Evolutionary conservation across 2,888 invertebrate genomes (phyloP), one percentile per base, ranked within the genome.

Genomic region (Drosophila phalerata): DNA sequence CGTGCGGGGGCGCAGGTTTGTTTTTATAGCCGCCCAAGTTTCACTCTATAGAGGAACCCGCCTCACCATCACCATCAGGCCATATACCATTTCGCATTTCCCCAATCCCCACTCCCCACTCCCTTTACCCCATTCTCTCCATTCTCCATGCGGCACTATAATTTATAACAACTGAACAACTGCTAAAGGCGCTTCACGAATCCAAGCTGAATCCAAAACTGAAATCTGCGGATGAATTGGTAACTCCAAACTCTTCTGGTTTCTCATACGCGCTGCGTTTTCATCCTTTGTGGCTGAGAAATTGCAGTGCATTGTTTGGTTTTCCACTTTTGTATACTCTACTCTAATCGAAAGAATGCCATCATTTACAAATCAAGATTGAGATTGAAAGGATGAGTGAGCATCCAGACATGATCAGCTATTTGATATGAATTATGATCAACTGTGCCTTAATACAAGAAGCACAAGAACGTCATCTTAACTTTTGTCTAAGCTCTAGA

Each of bases 121-220:
- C 34, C 45, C n/a, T n/a, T n/a, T n/a, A n/a, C n/a, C n/a, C 52
- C 32, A 77, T 67, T 57, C 84, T 57, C 84, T 69, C 72, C 79
- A 85, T 80, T 70, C 78, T 65, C 82, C 78, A 82, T 85, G 81
- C 85, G 85, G 90, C 90, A 89, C 88, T 88, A 89, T 88, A 88
- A 88, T 88, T 88, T 88, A 88, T 90, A 88, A 90, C 87, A 83
- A 86, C 83, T 83, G 86, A 73, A 72, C 70, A 74, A 73, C 74
- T 69, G 80, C 88, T 90, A 69, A 85, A 90, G 89, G 89, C 90
- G 84, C 86, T 89, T 85, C 85, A 76, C 72, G 77, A 77, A 81
- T 68, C 56, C 51, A 48, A 37, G 52, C 57, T 28, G 40, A 40
- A 40, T 37, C 48, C 22, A 62, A 58, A 70, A 62, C 53, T 34